These are phyloP conservation scores for Meloidogyne hapla DNA, from an alignment of 1,140 invertebrate genomes.

Conservation along the genomic window DNA sequence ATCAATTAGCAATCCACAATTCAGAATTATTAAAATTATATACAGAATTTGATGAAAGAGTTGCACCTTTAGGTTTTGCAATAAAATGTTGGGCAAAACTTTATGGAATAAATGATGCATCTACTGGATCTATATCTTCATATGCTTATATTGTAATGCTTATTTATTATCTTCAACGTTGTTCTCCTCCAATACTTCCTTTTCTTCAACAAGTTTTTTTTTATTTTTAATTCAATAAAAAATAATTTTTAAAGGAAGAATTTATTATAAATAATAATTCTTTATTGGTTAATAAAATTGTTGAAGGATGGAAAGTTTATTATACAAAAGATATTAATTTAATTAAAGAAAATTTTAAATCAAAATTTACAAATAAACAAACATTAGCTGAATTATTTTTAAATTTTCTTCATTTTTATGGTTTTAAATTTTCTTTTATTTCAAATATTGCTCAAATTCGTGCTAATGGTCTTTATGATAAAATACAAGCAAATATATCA, in stretches of 20 bases:
- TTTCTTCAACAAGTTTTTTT: slow-evolving; percentile 23
- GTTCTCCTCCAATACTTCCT: slow-evolving; percentile 25
- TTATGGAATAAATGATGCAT: slow-evolving; percentile 28
- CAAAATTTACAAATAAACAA: slow-evolving; percentile 4
- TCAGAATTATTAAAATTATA: slow-evolving; percentile 28
- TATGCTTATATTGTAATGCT: slow-evolving; percentile 33
- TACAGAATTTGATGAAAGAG: slow-evolving; percentile 20
- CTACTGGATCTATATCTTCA: slow-evolving; percentile 17
- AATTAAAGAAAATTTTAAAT: not conserved
- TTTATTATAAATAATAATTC: not conserved
- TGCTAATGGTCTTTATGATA: not conserved
- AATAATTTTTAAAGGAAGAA: too few species aligned
- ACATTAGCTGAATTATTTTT: slow-evolving; percentile 22
- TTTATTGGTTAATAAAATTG: not conserved
- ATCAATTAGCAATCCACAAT: slow-evolving; percentile 28
- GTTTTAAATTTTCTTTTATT: not conserved
- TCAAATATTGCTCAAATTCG: slow-evolving; percentile 28
- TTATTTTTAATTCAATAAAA: not conserved
- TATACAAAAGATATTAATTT: slow-evolving; percentile 10
- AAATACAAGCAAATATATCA: not conserved
- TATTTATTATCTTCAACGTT: slow-evolving; percentile 25
- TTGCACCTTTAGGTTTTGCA: slow-evolving; percentile 29
- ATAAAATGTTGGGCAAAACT: slow-evolving; percentile 26
- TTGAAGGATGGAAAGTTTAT: slow-evolving; percentile 29
- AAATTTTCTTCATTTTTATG: slow-evolving; percentile 23